phyloP scores from a whole-genome alignment of 2,888 invertebrate genomes.

The Chymomyza fuscimana region DNA sequence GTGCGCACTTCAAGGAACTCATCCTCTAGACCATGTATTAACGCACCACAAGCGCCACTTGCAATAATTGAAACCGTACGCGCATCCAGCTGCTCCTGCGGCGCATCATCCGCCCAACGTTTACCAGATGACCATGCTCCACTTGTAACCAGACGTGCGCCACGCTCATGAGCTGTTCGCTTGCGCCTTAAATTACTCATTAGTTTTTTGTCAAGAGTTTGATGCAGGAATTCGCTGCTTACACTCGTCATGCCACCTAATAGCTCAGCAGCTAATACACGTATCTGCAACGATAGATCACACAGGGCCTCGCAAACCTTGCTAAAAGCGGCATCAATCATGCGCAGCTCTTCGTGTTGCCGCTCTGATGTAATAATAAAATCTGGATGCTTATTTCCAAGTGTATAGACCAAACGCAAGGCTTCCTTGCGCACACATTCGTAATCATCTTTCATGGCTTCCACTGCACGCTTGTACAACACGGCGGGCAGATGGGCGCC shows the following conservation, averaged over 20 bases:
- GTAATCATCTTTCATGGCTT: slow-evolving; percentile 93
- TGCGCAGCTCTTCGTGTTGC: slow-evolving; percentile 90
- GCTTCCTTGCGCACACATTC: slow-evolving; percentile 95
- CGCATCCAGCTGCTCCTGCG: slow-evolving; percentile 87
- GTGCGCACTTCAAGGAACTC: slow-evolving; percentile 98
- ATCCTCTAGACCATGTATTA: slow-evolving; percentile 98
- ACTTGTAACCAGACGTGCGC: slow-evolving; percentile 89
- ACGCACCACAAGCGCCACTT: slow-evolving; percentile 97
- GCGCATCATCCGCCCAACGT: slow-evolving; percentile 92
- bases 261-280: slow-evolving; percentile 88
- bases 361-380: slow-evolving; percentile 84
- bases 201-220: slow-evolving; percentile 98
- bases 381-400: slow-evolving; percentile 93
- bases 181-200: slow-evolving; percentile 96
- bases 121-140: slow-evolving; percentile 96
- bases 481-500: slow-evolving; percentile 88
- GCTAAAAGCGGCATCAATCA: slow-evolving; percentile 97
- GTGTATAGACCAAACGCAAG: slow-evolving; percentile 90
- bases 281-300: slow-evolving; percentile 93
- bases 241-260: slow-evolving; percentile 93
- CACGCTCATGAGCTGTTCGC: slow-evolving; percentile 91
- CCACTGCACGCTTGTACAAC: slow-evolving; percentile 84
- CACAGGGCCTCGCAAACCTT: slow-evolving; percentile 96
- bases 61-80: slow-evolving; percentile 89
- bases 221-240: slow-evolving; percentile 93